Evolutionary conservation across 2,797 vertebrate genomes (phyloP).

Genomic region (Spondyliosoma cantharus): DNA sequence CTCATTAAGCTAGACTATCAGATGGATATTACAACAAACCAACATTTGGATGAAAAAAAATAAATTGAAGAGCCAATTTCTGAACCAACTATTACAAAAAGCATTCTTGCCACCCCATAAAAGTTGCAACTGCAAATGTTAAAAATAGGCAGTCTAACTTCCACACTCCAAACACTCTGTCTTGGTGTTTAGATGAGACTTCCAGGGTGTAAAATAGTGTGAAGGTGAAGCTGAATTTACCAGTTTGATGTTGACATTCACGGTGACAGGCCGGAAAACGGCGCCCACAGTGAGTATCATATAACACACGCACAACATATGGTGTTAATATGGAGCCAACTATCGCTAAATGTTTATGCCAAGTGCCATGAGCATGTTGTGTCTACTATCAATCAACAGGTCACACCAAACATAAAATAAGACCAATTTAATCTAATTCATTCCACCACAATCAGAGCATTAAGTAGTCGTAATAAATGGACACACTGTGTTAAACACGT

Average conservation of each 20-base stretch:
- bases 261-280: neutral
- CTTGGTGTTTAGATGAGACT: neutral
- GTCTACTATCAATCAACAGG: neutral
- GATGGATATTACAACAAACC: neutral
- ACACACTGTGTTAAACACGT: slow-evolving; percentile 41
- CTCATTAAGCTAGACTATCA: neutral
- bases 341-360: neutral
- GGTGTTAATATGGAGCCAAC: neutral
- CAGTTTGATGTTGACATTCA: neutral
- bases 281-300: neutral
- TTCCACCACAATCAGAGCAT: no score
- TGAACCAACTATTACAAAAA: neutral
- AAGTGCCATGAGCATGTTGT: neutral
- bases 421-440: no score
- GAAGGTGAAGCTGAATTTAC: no score
- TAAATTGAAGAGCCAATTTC: neutral
- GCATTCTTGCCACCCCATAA: neutral
- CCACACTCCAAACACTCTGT: neutral
- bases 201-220: neutral
- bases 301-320: neutral
- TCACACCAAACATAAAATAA: neutral
- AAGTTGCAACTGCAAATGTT: neutral
- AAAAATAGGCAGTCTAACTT: neutral
- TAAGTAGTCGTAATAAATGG: slow-evolving; percentile 7
- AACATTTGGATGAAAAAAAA: neutral